phyloP scores from a whole-genome alignment of 2,797 vertebrate species.

The Florisuga fusca region DNA sequence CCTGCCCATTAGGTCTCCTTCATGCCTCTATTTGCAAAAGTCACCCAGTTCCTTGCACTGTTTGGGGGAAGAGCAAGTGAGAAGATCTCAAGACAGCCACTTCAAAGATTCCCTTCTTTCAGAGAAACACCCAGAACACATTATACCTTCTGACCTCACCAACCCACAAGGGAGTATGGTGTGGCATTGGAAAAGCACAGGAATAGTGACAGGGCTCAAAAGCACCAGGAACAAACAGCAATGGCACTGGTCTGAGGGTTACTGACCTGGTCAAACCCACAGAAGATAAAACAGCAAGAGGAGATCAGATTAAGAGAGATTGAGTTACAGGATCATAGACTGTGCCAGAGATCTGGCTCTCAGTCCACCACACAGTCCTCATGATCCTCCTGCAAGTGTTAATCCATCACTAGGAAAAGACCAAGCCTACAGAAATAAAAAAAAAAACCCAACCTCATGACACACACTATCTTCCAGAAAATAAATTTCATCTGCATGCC shows the following conservation, averaged over 20 bases:
- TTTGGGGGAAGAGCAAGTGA: not conserved
- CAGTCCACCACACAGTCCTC: fast-evolving
- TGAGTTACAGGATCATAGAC: not conserved
- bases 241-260: not conserved
- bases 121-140: not conserved
- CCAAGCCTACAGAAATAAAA: not conserved
- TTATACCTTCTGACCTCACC: not conserved
- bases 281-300: not conserved
- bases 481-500: not conserved
- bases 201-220: fast-evolving
- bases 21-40: fast-evolving
- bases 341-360: not conserved
- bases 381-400: not conserved
- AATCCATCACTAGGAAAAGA: not conserved
- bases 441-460: not conserved
- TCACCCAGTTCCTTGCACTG: not conserved
- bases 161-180: not conserved
- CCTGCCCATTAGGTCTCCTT: not conserved
- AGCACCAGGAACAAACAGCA: fast-evolving
- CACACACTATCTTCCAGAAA: not conserved
- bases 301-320: not conserved
- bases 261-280: not conserved
- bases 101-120: not conserved
- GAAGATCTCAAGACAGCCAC: not conserved
- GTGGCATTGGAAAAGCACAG: not conserved